These are phyloP conservation scores for Petrosia ficiformis DNA, from an alignment of 37 sponge, comb jelly and placozoan species.

Conservation along the genomic window DNA sequence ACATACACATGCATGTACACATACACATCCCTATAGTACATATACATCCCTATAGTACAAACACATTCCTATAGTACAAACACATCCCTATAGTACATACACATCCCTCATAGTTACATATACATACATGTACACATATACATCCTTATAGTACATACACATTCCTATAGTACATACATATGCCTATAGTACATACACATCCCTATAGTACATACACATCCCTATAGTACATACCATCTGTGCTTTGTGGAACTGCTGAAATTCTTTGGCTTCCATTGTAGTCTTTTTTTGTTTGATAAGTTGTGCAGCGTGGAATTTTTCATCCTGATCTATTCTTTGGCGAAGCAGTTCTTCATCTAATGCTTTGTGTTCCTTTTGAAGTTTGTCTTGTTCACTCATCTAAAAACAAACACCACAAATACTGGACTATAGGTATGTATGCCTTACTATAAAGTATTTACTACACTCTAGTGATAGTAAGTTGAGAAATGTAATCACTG, in stretches of 20 bases:
- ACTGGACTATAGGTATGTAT: neutral
- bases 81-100: too few relatives aligned
- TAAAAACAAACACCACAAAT: constrained; percentile 9
- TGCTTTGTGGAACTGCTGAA: constrained; percentile 24
- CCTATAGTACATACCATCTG: constrained; percentile 21
- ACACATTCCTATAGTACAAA: neutral
- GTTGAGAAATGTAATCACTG: too few relatives aligned
- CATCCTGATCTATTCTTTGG: constrained; percentile 51
- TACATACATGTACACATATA: too few relatives aligned
- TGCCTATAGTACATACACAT: neutral
- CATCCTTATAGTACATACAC: too few relatives aligned
- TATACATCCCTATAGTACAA: neutral
- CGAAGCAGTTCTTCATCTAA: constrained; percentile 43
- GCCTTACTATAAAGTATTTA: neutral
- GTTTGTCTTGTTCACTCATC: constrained; percentile 42
- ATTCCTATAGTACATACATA: constrained; percentile 9
- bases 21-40: too few relatives aligned
- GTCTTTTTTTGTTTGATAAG: constrained; percentile 21
- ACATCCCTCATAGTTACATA: too few relatives aligned
- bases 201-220: constrained; percentile 2
- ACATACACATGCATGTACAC: too few relatives aligned
- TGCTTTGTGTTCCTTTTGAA: constrained; percentile 32
- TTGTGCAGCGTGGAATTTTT: constrained; percentile 53
- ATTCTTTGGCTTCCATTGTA: constrained; percentile 7
- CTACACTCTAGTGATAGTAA: too few relatives aligned